These are phyloP conservation scores for Pantala flavescens DNA, from an alignment of 1,140 invertebrate species.

Conservation along the genomic window DNA sequence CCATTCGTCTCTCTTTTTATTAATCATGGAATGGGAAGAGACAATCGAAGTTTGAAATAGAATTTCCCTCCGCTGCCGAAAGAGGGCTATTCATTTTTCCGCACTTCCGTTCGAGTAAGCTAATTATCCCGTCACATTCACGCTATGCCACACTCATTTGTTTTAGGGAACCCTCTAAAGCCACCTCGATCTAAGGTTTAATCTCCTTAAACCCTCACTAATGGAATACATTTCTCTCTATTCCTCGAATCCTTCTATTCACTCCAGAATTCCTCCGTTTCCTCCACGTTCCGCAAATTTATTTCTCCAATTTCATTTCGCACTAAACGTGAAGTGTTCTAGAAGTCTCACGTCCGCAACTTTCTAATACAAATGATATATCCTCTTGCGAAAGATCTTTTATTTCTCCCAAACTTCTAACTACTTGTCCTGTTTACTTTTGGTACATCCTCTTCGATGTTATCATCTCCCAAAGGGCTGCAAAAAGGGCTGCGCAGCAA, in stretches of 20 bases:
- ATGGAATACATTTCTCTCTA: background rate
- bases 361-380: too few species aligned
- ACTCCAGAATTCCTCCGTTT: background rate
- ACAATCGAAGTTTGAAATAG: too few species aligned
- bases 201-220: background rate
- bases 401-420: too few species aligned
- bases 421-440: too few species aligned
- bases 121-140: constrained; percentile 7
- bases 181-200: constrained; percentile 1
- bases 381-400: too few species aligned
- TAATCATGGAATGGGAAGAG: too few species aligned
- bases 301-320: background rate
- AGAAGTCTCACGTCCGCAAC: too few species aligned
- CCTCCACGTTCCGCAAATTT: background rate
- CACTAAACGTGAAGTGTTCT: too few species aligned
- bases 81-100: background rate
- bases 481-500: too few species aligned
- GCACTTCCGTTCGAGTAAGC: background rate
- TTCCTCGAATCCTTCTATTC: background rate
- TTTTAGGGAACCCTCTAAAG: background rate
- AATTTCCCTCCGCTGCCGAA: background rate
- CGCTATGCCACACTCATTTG: background rate
- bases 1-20: too few species aligned
- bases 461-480: too few species aligned
- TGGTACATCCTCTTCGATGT: too few species aligned